Conservation (phyloP, 2,113 vertebrate species). For the Tor tambroides region DNA sequence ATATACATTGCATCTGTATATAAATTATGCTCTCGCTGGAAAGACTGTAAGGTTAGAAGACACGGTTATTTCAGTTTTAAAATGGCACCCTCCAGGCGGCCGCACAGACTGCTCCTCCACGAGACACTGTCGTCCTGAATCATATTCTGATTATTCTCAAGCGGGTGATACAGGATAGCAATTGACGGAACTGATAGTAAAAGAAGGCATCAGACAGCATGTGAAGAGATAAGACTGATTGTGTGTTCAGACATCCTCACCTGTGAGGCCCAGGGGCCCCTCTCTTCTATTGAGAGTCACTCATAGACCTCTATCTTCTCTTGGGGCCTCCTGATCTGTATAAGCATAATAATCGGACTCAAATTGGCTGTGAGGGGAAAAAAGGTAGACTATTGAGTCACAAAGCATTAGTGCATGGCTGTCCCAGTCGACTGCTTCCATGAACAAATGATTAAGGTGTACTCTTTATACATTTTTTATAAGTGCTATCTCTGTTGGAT, state of each 20-base stretch:
- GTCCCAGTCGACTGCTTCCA: conserved; percentile 64
- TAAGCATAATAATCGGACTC: conserved; percentile 60
- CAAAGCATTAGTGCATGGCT: conserved; percentile 71
- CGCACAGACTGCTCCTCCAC: background rate
- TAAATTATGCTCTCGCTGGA: conserved; percentile 55
- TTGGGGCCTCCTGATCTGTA: conserved; percentile 48
- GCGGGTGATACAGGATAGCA: conserved; percentile 57
- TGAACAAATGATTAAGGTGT: conserved; percentile 75
- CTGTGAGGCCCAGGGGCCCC: conserved; percentile 36
- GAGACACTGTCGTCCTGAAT: conserved; percentile 50
- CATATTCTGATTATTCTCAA: conserved; percentile 62
- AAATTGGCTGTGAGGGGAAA: conserved; percentile 63
- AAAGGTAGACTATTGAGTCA: conserved; percentile 64
- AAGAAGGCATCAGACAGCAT: conserved; percentile 53
- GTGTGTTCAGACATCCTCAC: conserved; percentile 55
- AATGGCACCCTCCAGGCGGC: conserved; percentile 44
- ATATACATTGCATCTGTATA: conserved; percentile 55
- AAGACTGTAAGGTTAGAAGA: conserved; percentile 59
- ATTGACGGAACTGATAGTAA: conserved; percentile 48
- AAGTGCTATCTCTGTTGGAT: conserved; percentile 71
- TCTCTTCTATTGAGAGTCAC: conserved; percentile 27
- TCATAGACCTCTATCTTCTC: conserved; percentile 25
- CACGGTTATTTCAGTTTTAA: conserved; percentile 38
- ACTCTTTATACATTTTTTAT: conserved; percentile 77
- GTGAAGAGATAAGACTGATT: conserved; percentile 53